Percentiles rank a stretch among this genome's conserved stretches.
Conservation (phyloP, 1,140 invertebrate genomes). For the Cryptotermes secundus region DNA sequence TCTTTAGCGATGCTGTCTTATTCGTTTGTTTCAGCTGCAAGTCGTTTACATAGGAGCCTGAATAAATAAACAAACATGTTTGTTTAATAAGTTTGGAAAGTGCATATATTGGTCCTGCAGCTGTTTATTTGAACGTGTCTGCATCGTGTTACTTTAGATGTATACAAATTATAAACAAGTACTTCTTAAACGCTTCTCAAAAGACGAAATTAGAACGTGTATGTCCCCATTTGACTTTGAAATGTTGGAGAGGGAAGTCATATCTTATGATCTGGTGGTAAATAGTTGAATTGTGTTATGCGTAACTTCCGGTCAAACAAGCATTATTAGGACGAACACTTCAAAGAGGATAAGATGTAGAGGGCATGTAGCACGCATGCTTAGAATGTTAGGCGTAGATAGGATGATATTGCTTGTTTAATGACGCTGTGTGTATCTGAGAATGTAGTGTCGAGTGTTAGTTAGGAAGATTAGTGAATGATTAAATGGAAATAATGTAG, state of each 20-base stretch:
- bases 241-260: background rate
- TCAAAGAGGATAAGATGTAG: too few species aligned
- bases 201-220: background rate
- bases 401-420: too few species aligned
- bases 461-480: too few species aligned
- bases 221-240: background rate
- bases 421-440: too few species aligned
- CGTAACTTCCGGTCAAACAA: too few species aligned
- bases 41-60: background rate
- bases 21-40: background rate
- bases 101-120: background rate
- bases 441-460: too few species aligned
- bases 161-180: background rate
- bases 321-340: too few species aligned
- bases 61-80: background rate
- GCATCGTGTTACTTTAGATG: background rate
- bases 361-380: too few species aligned
- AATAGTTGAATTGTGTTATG: background rate
- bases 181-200: background rate
- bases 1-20: background rate
- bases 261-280: background rate
- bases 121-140: background rate
- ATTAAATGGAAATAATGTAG: too few species aligned
- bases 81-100: constrained; percentile 13
- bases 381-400: too few species aligned